Percentiles rank a stretch among this genome's conserved stretches.
Evolutionary conservation across 1,140 invertebrate genomes (phyloP).

Genomic region (Solenopsis invicta): DNA sequence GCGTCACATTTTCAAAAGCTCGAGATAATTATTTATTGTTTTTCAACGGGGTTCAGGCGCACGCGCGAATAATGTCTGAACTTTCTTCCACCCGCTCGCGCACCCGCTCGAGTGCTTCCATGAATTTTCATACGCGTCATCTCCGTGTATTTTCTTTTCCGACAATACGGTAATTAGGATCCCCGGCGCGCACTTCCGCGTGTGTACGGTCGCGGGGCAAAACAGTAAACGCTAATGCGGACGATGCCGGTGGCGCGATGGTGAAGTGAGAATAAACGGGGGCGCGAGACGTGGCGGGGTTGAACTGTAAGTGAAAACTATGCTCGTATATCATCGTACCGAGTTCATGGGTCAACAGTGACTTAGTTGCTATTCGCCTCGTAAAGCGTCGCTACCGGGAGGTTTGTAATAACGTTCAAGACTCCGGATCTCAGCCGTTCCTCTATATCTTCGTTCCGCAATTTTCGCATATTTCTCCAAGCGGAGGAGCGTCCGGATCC

Average conservation of each 20-base stretch:
- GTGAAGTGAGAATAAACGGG: conserved; percentile 30
- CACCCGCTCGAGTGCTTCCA: neutral
- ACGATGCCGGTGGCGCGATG: conserved; percentile 2
- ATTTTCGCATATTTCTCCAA: conserved; percentile 47
- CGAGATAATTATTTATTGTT: conserved; percentile 46
- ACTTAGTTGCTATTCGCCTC: conserved; percentile 77
- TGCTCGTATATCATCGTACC: conserved; percentile 77
- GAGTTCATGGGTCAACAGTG: conserved; percentile 77
- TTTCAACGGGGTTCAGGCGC: too few relatives aligned
- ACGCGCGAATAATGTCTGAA: neutral
- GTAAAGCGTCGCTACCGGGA: conserved; percentile 71
- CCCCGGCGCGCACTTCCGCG: conserved; percentile 11
- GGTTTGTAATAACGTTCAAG: conserved; percentile 62
- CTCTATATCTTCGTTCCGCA: conserved; percentile 43
- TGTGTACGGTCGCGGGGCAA: conserved; percentile 20
- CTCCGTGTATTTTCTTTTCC: conserved; percentile 34
- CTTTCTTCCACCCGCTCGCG: neutral
- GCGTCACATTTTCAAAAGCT: conserved; percentile 19
- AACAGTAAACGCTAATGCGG: conserved; percentile 47
- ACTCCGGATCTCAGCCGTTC: conserved; percentile 18
- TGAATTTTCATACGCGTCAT: conserved; percentile 29
- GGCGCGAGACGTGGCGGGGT: neutral
- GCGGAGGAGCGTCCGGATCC: neutral
- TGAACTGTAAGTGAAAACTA: conserved; percentile 74
- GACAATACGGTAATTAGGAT: conserved; percentile 60